Evolutionary conservation across 2,888 invertebrate species (phyloP), one percentile per base, ranked within the genome.

Genomic region (Diadegma fenestrale): DNA sequence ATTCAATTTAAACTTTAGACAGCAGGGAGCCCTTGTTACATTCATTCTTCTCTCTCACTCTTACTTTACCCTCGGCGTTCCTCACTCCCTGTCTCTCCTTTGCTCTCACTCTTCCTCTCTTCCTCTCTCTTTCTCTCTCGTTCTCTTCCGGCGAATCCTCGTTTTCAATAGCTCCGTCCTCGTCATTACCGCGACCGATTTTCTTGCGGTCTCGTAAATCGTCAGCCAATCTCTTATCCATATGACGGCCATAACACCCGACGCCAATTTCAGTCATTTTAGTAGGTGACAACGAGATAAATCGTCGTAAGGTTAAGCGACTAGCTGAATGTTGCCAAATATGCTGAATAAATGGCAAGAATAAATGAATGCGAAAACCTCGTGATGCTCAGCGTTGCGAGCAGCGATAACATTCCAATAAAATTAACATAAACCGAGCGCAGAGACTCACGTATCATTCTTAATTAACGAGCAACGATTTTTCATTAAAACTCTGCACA

Each of bases 121-220:
- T 19, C 61, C 69, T 58, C 26, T 26, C 72, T 26, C 48, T 37
- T 72, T 33, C 26, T 51, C 26, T 68, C 45, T 58, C 26, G 54
- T 33, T 58, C 58, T 66, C 19, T 30, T 61, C 43, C 72, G 48
- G 45, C 45, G 14, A 12, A 48, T 71, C 71, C 64, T 80, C 80
- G n/a, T 37, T 81, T 68, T 72, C 69, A 80, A 68, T 48, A 26
- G 33, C 45, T 22, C n/a, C 43, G 17, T 63, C 43, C 22, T 58
- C 22, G 17, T 71, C 72, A 12, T 64, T 66, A n/a, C 19, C n/a
- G 64, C 64, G 54, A 51, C 51, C 84, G 86, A 86, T 88, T 88
- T 86, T 88, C 83, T 82, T 86, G 82, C 86, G 85, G 87, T 89
- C 87, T 87, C 88, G 41, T 51, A 66, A 82, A 78, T 84, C 84